Base-by-base conservation (phyloP, 2,888 invertebrate species). In the Ommatoiulus sabulosus region DNA sequence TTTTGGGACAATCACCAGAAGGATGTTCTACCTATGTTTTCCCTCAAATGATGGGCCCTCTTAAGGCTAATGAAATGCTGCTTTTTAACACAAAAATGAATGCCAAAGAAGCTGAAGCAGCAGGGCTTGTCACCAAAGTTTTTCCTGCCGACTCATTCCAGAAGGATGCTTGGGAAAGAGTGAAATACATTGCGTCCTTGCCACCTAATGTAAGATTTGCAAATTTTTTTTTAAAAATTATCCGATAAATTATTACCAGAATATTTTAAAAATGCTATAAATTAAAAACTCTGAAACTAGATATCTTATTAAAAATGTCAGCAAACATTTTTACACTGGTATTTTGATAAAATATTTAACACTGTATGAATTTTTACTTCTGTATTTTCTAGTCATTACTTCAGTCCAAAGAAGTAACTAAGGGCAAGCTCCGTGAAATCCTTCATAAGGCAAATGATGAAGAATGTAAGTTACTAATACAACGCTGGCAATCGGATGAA, bases 11-110 rank as follows among this genome's bases (percentile, higher is more conserved):
- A 90, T 95, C 96, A 57, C 96, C 98, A 20, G 99, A 99, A 94
- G 98, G 96, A 10, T 97, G 97, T 92, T 97, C 98, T 3, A 95
- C 97, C 35, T 96, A 95, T 91, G 95, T 95, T 88, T 98, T 98
- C 92, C 97, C 99, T 0, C 94, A 94, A 91, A 93, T 98, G 87
- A 94, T 99, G 93, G 99, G 99, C 7, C 94, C 94, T 88, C 95
- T 96, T 89, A 97, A 96, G 94, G 94, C 95, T 1, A 93, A 92
- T 90, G 94, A 94, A 91, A 91, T 95, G 91, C 92, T 95, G 35
- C 92, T 94, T 89, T 95, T 97, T 90, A 96, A 96, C 91, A 94
- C 96, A 91, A 97, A 95, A 93, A 93, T 99, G 92, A 94, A 94
- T 44, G 97, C 97, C 0, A 91, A 93, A 88, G 97, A 98, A 93